phyloP scores from a whole-genome alignment of 2,797 vertebrate species.

The Melanotaenia pygmaea region DNA sequence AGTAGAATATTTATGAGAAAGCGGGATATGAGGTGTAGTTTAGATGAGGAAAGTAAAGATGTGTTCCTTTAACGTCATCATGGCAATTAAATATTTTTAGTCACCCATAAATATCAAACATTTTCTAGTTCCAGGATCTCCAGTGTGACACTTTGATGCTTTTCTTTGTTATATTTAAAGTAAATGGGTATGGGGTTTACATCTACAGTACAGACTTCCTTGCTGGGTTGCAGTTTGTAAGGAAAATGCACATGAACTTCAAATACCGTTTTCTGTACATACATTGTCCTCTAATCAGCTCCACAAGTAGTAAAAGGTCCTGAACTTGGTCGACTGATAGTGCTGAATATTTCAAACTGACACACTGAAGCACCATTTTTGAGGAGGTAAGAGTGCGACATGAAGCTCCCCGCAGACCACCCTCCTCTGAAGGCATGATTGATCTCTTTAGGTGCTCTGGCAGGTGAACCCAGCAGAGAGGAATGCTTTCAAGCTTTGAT shows the following conservation, averaged over 20 bases:
- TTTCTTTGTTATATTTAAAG: neutral
- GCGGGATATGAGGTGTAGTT: neutral
- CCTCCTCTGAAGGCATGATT: slow-evolving; percentile 53
- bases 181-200: neutral
- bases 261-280: neutral
- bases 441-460: slow-evolving; percentile 61
- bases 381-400: slow-evolving; percentile 21
- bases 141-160: neutral
- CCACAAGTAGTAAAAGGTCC: neutral
- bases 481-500: slow-evolving; percentile 71
- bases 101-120: neutral
- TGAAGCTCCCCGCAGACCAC: slow-evolving; percentile 56
- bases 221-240: neutral
- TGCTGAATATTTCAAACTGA: slow-evolving; percentile 40
- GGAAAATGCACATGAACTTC: neutral
- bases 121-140: neutral
- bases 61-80: neutral
- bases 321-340: slow-evolving; percentile 15
- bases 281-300: neutral
- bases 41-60: neutral
- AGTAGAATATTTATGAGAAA: neutral
- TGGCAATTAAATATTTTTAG: too few species aligned
- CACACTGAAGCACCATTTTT: slow-evolving; percentile 1
- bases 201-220: neutral
- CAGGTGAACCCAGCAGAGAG: slow-evolving; percentile 64